Evolutionary conservation across 2,113 vertebrate species (phyloP).

Genomic region (Asarcornis scutulata): DNA sequence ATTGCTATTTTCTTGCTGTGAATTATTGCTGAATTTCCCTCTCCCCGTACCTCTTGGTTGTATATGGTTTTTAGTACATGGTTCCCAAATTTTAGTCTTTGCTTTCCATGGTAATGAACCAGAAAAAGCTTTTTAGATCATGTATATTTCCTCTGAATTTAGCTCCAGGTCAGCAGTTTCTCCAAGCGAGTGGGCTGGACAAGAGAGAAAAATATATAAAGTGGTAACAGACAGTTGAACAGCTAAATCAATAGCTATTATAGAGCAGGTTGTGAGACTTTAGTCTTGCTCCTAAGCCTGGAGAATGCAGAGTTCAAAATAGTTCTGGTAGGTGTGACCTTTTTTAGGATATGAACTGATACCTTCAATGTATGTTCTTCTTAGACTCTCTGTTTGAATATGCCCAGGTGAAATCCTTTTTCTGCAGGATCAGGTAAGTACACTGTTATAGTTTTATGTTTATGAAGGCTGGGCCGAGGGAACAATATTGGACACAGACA

Average conservation of each 20-base stretch:
- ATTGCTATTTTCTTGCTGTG: not conserved
- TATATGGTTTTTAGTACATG: not conserved
- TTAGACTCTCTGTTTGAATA: constrained; percentile 78
- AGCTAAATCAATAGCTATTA: not conserved
- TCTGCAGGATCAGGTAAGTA: constrained; percentile 90
- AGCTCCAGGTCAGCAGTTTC: not conserved
- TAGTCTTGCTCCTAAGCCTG: not conserved
- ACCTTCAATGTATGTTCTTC: constrained; percentile 15
- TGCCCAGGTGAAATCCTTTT: constrained; percentile 89
- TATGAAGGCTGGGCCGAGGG: not conserved
- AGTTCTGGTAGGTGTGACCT: not conserved
- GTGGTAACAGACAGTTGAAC: not conserved
- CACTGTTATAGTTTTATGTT: not conserved
- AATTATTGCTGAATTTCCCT: not conserved
- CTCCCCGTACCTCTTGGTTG: not conserved
- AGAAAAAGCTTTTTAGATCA: not conserved
- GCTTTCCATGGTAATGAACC: not conserved
- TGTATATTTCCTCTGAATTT: not conserved
- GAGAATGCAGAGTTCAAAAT: not conserved
- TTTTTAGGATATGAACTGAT: not conserved
- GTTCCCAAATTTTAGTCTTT: not conserved
- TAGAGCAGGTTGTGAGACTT: not conserved
- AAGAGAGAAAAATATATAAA: not conserved
- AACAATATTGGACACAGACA: not conserved
- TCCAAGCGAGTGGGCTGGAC: not conserved